Evolutionary conservation across 2,797 vertebrate species (phyloP), one percentile per base, ranked within the genome.

Genomic region (Lacerta agilis): DNA sequence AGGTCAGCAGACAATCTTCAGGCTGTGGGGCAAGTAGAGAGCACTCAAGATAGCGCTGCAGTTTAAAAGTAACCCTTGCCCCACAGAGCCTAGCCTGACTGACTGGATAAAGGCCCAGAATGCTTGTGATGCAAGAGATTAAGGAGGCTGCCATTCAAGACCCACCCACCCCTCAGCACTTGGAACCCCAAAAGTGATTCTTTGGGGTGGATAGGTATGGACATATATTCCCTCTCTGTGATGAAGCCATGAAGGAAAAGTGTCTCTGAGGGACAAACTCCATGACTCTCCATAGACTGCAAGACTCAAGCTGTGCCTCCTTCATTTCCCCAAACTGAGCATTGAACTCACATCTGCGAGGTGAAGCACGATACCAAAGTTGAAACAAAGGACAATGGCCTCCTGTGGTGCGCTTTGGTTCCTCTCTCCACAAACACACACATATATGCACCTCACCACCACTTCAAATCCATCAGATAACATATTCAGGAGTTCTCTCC

Each of bases 351-450:
- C 77, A 27, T 75, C 38, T 75, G 71, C 66, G 38, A 80, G 55
- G 78, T 89, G 55, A 89, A 85, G 69, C 36, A 67, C 38, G 25
- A 80, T 89, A 85, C n/a, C 77, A 85, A 85, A 89, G 87, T 85
- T 89, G 87, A 89, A 89, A 38, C 55, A 73, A 80, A 89, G 87
- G 87, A 85, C 87, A 89, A 49, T 66, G 23, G 69, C 67, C 69
- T 88, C 76, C 77, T 15, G 49, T 36, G 38, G 86, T 66, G 86
- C 45, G 79, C 29, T 38, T 82, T 82, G 41, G 49, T 45, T 49
- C 64, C 23, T 79, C 85, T 58, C 71, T 29, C 5, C 43, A 27
- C 41, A 10, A 55, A 55, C 49, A 55, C 49, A 55, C 49, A 55
- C 49, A 55, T 3, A 49, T 49, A 49, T 55, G 49, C 49, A 27